Conservation (phyloP, 1,140 invertebrate genomes). For the Spodoptera frugiperda region DNA sequence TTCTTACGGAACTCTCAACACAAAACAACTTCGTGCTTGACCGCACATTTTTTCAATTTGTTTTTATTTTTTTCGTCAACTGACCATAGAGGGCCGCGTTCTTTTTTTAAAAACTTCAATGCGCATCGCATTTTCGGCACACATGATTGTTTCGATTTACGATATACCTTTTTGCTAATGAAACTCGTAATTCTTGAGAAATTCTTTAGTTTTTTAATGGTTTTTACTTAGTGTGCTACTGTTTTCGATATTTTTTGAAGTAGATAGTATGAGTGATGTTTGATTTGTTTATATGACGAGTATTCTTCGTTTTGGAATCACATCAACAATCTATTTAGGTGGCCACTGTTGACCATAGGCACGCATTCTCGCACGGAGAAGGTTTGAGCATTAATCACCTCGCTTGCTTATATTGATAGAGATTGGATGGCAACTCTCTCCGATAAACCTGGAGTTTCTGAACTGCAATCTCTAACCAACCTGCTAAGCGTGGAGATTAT, state of each 20-base stretch:
- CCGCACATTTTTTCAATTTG: conserved; percentile 66
- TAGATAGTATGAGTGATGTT: not conserved
- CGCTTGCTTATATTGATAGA: too few species aligned
- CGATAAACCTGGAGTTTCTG: too few species aligned
- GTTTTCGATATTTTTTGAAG: conserved; percentile 9
- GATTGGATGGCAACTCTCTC: too few species aligned
- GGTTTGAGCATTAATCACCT: too few species aligned
- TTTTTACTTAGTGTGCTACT: conserved; percentile 48
- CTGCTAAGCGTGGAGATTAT: too few species aligned
- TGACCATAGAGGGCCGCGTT: conserved; percentile 55
- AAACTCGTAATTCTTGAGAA: conserved; percentile 68
- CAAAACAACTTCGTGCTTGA: conserved; percentile 7
- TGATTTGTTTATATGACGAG: too few species aligned
- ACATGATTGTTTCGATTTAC: conserved; percentile 63
- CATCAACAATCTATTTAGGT: too few species aligned
- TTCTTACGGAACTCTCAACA: conserved; percentile 13
- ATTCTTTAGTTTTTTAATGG: conserved; percentile 46
- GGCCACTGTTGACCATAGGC: too few species aligned
- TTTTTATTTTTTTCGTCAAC: conserved; percentile 70
- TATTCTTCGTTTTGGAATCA: too few species aligned
- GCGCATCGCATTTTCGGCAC: conserved; percentile 73
- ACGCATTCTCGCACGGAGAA: too few species aligned
- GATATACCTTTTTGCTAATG: conserved; percentile 74
- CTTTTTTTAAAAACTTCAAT: conserved; percentile 71
- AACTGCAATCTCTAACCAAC: too few species aligned